These are phyloP conservation scores for Ceratina calcarata DNA, from an alignment of 1,140 invertebrate genomes.

Conservation along the genomic window DNA sequence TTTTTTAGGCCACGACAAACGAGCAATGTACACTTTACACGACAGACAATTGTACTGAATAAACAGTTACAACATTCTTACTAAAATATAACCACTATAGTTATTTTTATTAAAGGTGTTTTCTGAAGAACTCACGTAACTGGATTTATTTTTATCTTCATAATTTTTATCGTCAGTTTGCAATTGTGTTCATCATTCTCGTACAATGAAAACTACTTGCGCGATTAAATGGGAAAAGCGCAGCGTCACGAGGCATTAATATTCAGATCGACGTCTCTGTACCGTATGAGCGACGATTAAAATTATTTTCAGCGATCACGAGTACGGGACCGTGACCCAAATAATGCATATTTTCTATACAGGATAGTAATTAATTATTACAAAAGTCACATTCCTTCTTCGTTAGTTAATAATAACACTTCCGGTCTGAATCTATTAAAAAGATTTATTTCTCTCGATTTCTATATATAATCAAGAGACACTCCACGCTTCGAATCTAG, in stretches of 20 bases:
- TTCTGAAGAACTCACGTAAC: too few relatives aligned
- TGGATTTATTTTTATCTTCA: too few relatives aligned
- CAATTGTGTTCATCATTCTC: background rate
- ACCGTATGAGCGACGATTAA: slow-evolving; percentile 49
- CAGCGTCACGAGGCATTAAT: slow-evolving; percentile 7
- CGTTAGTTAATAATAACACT: too few relatives aligned
- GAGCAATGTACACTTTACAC: background rate
- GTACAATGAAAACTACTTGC: background rate
- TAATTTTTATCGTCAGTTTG: background rate
- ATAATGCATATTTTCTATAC: background rate
- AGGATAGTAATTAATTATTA: background rate
- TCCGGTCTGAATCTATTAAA: too few relatives aligned
- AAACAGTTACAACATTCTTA: too few relatives aligned
- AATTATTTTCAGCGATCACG: slow-evolving; percentile 35
- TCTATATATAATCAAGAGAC: too few relatives aligned
- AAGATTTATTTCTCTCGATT: too few relatives aligned
- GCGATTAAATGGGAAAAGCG: slow-evolving; percentile 17
- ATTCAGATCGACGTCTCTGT: slow-evolving; percentile 36
- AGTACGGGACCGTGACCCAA: slow-evolving; percentile 39
- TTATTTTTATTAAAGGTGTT: too few relatives aligned
- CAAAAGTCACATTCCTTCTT: background rate
- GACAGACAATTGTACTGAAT: too few relatives aligned
- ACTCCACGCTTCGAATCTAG: too few relatives aligned
- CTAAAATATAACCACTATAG: too few relatives aligned
- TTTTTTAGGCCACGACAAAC: slow-evolving; percentile 3